These are phyloP conservation scores for Drosophila kokeensis DNA, from an alignment of 2,888 invertebrate species.

Conservation along the genomic window DNA sequence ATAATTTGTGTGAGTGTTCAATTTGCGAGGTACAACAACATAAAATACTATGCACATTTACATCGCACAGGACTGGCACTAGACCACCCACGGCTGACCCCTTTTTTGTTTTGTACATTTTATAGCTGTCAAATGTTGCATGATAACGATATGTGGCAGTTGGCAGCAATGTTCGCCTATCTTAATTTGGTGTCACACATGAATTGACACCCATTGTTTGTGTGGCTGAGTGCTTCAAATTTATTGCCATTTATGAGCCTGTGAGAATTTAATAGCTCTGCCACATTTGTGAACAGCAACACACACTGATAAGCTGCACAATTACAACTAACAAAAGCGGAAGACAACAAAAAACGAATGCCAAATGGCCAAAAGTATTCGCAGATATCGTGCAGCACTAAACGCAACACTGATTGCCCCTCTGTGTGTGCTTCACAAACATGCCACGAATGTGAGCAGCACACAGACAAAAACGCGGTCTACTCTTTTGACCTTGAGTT, in stretches of 20 bases:
- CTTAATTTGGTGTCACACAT: constrained; percentile 75
- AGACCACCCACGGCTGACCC: constrained; percentile 14
- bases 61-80: not conserved
- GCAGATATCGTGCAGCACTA: constrained; percentile 34
- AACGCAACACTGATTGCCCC: constrained; percentile 39
- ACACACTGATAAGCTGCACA: constrained; percentile 63
- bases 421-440: constrained; percentile 29
- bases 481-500: constrained; percentile 58
- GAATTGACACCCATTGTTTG: constrained; percentile 67
- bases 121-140: constrained; percentile 64
- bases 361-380: constrained; percentile 20
- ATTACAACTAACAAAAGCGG: constrained; percentile 49
- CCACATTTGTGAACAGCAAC: constrained; percentile 49
- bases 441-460: not conserved
- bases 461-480: not conserved
- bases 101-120: constrained; percentile 53
- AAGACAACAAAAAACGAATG: constrained; percentile 11
- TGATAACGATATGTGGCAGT: constrained; percentile 46
- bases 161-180: constrained; percentile 69
- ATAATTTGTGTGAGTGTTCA: not conserved
- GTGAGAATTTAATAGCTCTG: constrained; percentile 41
- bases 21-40: constrained; percentile 12
- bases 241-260: constrained; percentile 50
- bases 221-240: constrained; percentile 30
- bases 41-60: constrained; percentile 8